Base-by-base conservation (phyloP, 2,113 vertebrate genomes). In the Diadophis punctatus region DNA sequence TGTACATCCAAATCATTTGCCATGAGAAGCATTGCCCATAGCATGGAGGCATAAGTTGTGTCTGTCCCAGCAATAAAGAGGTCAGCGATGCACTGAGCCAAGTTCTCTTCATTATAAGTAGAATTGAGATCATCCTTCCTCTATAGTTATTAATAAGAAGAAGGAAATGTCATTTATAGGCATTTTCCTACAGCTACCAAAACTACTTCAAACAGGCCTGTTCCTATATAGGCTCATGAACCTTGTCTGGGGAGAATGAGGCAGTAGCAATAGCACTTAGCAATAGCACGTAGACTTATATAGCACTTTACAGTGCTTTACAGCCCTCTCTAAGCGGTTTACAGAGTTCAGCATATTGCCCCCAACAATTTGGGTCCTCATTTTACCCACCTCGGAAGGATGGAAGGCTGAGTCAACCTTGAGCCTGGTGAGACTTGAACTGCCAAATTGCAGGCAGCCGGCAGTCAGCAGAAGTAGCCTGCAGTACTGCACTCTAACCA, bases 11-110 rank as follows among this genome's bases (percentile, higher is more conserved):
- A 63, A 49, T 92, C 1, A 16, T 39, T 46, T 6, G 43, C 39
- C 60, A 92, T 48, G 34, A 89, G 39, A 16, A 92, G 63, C 51
- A 92, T 27, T 0, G 91, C 87, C 87, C 87, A 89, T 12, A 25
- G 16, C 18, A 92, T 11, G 0, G 91, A 20, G 12, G 63, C 88
- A 7, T 51, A 39, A 0, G 91, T 92, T 8, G 91, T 89, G 8
- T 92, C 91, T 8, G 91, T 92, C 23, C 91, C 87, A n/a, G 91
- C 91, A 1, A 88, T 39, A 46, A 92, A 92, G 34, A 92, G 52
- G 87, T 92, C 91, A 25, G 55, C 3, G 4, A 92, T 56, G 8
- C 51, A 89, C 27, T 58, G 87, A 22, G 27, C 34, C 51, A 92
- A 30, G 63, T 92, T 92, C 1, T 56, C 91, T 34, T 89, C 87